A percentile compares a stretch with the other conserved stretches of the same genome.
phyloP scores from a whole-genome alignment of 2,888 invertebrate genomes.

The Xestia sexstrigata region DNA sequence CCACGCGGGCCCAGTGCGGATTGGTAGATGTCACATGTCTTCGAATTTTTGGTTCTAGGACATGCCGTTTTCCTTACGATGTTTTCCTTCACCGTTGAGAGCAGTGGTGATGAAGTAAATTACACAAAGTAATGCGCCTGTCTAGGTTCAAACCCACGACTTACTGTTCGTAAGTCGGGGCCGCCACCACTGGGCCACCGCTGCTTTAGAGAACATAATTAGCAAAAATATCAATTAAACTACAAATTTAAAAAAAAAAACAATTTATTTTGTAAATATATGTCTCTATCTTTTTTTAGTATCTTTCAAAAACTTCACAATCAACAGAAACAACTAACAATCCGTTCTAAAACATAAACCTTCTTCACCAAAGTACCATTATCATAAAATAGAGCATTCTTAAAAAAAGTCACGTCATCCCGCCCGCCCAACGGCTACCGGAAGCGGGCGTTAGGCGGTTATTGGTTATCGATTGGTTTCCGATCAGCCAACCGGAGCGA shows the following conservation, averaged over 20 bases:
- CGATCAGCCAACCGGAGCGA: conserved; percentile 87
- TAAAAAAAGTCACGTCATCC: conserved; percentile 34
- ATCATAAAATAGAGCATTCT: conserved; percentile 22
- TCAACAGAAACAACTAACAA: background rate
- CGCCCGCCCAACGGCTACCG: conserved; percentile 60
- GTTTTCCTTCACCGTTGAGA: no score
- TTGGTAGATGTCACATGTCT: no score
- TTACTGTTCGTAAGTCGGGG: no score
- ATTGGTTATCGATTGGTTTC: conserved; percentile 89
- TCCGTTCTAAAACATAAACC: background rate
- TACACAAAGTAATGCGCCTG: no score
- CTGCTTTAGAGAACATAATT: no score
- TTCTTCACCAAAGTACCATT: background rate
- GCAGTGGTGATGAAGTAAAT: no score
- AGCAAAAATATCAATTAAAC: background rate
- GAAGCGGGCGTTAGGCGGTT: conserved; percentile 74
- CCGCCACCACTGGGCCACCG: no score
- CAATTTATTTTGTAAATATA: background rate
- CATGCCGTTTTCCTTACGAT: no score
- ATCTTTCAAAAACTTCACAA: background rate
- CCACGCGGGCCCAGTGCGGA: no score
- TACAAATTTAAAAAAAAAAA: background rate
- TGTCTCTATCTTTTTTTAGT: background rate
- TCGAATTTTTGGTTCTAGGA: no score
- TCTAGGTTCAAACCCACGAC: no score